Base-by-base conservation (phyloP, 2,797 vertebrate genomes). In the Chiloscyllium punctatum region DNA sequence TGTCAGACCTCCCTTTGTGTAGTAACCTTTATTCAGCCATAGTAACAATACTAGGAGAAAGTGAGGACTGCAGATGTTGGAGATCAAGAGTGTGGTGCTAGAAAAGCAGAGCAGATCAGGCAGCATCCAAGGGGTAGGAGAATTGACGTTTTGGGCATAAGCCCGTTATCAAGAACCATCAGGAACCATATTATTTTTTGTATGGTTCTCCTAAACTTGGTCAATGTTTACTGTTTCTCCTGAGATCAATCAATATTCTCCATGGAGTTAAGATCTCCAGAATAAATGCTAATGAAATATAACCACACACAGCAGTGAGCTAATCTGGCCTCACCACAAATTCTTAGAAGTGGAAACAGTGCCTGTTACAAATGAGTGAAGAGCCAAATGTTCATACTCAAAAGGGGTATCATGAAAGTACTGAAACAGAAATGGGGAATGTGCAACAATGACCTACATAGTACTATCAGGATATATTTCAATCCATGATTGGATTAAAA, bases 261-360 rank as follows among this genome's bases (percentile, higher is more conserved):
- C 57, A 62, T 18, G 62, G 30, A 66, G 57, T 66, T 66, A 5
- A 91, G 88, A 30, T 91, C 2, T 91, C 88, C 88, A 91, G 88
- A 18, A 91, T 66, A 91, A 91, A 66, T 91, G 66, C 88, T 21
- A n/a, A 15, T 37, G 88, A 91, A 21, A 91, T 62, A 8, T 91
- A 66, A 66, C 7, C 33, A 15, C 33, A 8, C 30, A 1, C 37
- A 90, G 53, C 13, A 90, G 53, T 62, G 57, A 90, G 57, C 87
- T 90, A 90, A n/a, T 90, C 11, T 30, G 86, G 15, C 33, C 87
- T 62, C 16, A 37, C 33, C 33, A 7, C 66, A 16, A 37, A 18
- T 6, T 91, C n/a, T 37, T n/a, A 57, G 66, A 90, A 91, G 88
- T 91, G n/a, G 57, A 66, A 91, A 91, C 88, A 91, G 57, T 57